Conservation (phyloP, 2,113 vertebrate genomes). For the Urocynchramus pylzowi region DNA sequence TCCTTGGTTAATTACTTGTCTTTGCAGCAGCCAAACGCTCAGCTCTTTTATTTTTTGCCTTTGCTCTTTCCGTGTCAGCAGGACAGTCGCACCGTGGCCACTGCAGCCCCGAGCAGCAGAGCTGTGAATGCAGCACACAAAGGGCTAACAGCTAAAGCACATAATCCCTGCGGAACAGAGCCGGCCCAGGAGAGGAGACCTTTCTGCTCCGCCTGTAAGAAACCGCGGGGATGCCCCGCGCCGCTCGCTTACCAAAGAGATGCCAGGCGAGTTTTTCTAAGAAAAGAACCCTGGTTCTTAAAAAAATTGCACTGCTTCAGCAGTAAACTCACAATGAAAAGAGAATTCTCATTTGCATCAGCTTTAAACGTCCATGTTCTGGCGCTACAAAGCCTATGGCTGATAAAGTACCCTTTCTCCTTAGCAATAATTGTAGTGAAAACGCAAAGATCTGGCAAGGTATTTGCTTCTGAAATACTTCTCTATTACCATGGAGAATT, state of each 20-base stretch:
- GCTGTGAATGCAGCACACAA: slow-evolving; percentile 71
- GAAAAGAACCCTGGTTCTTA: slow-evolving; percentile 55
- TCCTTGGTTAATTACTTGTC: neutral
- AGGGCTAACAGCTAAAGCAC: slow-evolving; percentile 75
- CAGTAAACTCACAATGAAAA: slow-evolving; percentile 44
- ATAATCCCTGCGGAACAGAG: slow-evolving; percentile 74
- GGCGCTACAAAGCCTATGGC: slow-evolving; percentile 39
- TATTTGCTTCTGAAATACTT: slow-evolving; percentile 57
- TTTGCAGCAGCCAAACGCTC: neutral
- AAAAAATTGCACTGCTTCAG: slow-evolving; percentile 58
- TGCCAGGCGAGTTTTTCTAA: slow-evolving; percentile 52
- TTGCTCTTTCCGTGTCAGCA: neutral
- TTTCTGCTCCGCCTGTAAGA: slow-evolving; percentile 43
- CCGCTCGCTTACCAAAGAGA: slow-evolving; percentile 53
- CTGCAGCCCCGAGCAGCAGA: slow-evolving; percentile 65
- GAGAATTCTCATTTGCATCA: slow-evolving; percentile 62
- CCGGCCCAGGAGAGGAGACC: neutral
- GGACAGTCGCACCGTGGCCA: neutral
- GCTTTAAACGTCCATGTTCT: slow-evolving; percentile 39
- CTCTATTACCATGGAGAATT: slow-evolving; percentile 60
- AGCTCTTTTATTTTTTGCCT: neutral
- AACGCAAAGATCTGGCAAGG: slow-evolving; percentile 61
- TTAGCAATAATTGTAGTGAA: slow-evolving; percentile 47
- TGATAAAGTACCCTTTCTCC: slow-evolving; percentile 52
- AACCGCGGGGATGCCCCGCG: slow-evolving; percentile 51